Evolutionary conservation across 2,888 invertebrate genomes (phyloP).

Genomic region (Iphiclides podalirius): DNA sequence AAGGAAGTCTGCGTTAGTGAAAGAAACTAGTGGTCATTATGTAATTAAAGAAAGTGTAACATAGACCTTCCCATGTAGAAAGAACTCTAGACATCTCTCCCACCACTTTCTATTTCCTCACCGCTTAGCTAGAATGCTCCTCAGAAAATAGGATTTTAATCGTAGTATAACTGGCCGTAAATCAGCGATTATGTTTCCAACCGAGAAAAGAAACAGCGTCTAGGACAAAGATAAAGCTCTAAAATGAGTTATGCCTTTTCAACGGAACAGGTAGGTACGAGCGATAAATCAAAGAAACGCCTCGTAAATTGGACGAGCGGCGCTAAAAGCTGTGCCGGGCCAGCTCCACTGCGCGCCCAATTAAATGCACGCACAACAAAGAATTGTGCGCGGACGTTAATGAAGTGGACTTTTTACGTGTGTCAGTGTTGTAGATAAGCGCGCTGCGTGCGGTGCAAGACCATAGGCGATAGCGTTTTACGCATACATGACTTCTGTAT

Average conservation of each 20-base stretch:
- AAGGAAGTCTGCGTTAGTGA: no score
- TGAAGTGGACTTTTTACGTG: constrained; percentile 28
- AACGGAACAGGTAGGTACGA: not conserved
- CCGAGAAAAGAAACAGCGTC: not conserved
- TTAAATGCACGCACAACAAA: constrained; percentile 18
- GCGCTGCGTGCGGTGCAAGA: not conserved
- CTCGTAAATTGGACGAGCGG: constrained; percentile 21
- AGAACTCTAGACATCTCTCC: no score
- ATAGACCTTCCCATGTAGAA: no score
- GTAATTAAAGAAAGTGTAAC: no score
- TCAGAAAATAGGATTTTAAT: not conserved
- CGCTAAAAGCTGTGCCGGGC: not conserved
- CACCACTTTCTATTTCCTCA: no score
- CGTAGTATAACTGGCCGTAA: not conserved
- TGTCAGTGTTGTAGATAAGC: constrained; percentile 22
- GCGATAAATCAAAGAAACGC: constrained; percentile 16
- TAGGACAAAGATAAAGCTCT: not conserved
- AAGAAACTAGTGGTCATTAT: no score
- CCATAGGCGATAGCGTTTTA: not conserved
- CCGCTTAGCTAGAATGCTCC: not conserved
- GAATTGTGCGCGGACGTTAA: constrained; percentile 23
- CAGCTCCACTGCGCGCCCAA: constrained; percentile 16
- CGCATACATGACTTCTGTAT: not conserved
- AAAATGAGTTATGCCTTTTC: constrained; percentile 13
- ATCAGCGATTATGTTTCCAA: not conserved